A percentile compares a stretch with the other conserved stretches of the same genome.
Conservation (phyloP, 1,140 invertebrate species). For the Microplitis mediator region DNA sequence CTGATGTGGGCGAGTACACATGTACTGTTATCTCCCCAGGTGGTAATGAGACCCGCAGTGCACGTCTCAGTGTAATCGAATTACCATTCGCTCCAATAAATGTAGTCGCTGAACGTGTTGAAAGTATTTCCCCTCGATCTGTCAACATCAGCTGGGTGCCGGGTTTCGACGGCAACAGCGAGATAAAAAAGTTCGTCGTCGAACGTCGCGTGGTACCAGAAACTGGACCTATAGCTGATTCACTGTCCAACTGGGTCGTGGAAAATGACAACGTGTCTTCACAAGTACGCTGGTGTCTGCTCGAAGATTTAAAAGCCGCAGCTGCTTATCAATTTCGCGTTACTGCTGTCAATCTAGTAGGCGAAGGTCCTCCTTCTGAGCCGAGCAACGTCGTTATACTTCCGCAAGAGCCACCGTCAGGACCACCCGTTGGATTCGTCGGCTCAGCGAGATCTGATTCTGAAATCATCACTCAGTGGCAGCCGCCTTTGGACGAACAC, state of each 20-base stretch:
- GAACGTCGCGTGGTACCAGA: constrained; percentile 88
- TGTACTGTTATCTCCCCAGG: constrained; percentile 85
- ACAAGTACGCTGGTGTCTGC: constrained; percentile 76
- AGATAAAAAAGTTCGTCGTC: constrained; percentile 90
- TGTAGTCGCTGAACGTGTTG: constrained; percentile 75
- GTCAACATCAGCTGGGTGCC: constrained; percentile 95
- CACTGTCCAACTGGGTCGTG: constrained; percentile 85
- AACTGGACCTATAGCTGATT: constrained; percentile 79
- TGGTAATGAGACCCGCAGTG: constrained; percentile 88
- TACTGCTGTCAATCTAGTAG: constrained; percentile 92
- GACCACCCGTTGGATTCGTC: constrained; percentile 86
- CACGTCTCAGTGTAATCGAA: constrained; percentile 88
- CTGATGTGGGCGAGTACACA: constrained; percentile 82
- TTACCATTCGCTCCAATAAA: constrained; percentile 90
- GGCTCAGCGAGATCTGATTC: constrained; percentile 90
- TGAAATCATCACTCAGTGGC: constrained; percentile 98
- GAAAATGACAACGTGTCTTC: constrained; percentile 86
- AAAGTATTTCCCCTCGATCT: constrained; percentile 61
- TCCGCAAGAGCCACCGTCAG: constrained; percentile 92
- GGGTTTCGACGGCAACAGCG: constrained; percentile 96
- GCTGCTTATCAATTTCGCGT: constrained; percentile 95
- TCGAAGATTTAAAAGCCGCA: constrained; percentile 90
- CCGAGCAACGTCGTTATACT: constrained; percentile 86
- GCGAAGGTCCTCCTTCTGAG: constrained; percentile 88
- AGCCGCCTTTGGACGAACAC: constrained; percentile 89